Conservation (phyloP, 2,797 vertebrate genomes). For the Poecilia wingei region DNA sequence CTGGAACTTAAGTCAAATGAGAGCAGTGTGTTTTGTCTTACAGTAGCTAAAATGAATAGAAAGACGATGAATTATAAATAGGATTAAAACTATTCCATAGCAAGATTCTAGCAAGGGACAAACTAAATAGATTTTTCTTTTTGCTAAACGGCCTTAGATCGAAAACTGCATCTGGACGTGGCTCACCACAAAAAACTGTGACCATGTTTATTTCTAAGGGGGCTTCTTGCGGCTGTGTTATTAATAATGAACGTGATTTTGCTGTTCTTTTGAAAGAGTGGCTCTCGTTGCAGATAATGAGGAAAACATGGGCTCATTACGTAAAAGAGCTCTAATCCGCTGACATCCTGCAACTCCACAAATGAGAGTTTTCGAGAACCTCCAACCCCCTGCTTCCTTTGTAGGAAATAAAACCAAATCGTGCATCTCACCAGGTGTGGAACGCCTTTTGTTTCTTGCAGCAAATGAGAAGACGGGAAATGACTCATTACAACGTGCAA, state of each 20-base stretch:
- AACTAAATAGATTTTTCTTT: constrained; percentile 44
- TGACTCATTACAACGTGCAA: constrained; percentile 12
- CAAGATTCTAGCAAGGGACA: constrained; percentile 28
- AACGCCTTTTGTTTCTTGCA: constrained; percentile 19
- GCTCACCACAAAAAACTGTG: constrained; percentile 29
- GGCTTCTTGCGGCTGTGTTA: constrained; percentile 30
- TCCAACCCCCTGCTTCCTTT: constrained; percentile 11
- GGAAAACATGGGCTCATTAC: constrained; percentile 50
- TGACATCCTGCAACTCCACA: constrained; percentile 36
- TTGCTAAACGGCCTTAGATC: constrained; percentile 33
- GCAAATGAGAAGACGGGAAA: constrained; percentile 11
- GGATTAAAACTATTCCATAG: constrained; percentile 22
- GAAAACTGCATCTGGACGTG: constrained; percentile 33
- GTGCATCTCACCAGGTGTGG: constrained; percentile 16
- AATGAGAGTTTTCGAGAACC: constrained; percentile 6
- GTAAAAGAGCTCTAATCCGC: constrained; percentile 46
- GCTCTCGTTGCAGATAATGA: constrained; percentile 53
- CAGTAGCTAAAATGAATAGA: constrained; percentile 19
- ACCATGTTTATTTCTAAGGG: constrained; percentile 30
- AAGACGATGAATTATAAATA: constrained; percentile 35
- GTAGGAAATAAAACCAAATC: constrained; percentile 22
- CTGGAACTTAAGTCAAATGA: constrained; percentile 1
- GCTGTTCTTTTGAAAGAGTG: constrained; percentile 47
- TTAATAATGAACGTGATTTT: constrained; percentile 54
- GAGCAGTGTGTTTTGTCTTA: constrained; percentile 1